Base-by-base conservation (phyloP, 2,797 vertebrate species). In the Macroramphosus scolopax region DNA sequence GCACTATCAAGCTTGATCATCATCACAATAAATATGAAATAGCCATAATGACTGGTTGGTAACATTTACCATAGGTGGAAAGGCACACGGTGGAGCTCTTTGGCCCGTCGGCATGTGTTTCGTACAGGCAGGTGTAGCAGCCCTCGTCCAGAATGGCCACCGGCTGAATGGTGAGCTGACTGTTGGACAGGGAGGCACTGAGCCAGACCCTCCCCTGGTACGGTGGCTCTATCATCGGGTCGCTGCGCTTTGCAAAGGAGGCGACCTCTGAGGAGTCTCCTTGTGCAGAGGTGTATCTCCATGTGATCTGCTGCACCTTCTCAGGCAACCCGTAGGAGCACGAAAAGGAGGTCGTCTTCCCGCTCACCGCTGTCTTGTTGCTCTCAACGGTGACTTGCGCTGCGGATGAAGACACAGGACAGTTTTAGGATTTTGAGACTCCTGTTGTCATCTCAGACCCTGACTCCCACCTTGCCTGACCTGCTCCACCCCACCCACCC, bases 91-190 rank as follows among this genome's bases (percentile, higher is more conserved):
- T 80, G 45, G 84, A 70, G 41, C 68, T 88, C 76, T 87, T 88
- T 1, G 31, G 68, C 12, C 79, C 86, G 0, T 83, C 83, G 0
- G 47, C 17, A 12, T 62, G 60, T 1, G 77, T 87, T 68, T 78
- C 61, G 46, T 83, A 92, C 60, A 86, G 42, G 62, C 90, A 92
- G 55, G 80, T 87, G 80, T 89, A 91, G 82, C 90, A 92, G 61
- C 87, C 90, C 63, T 92, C 90, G 1, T 92, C 90, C 64, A 76
- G 61, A 39, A 83, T 74, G 2, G 42, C 16, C 30, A 92, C 88
- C 0, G 88, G 85, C 52, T 85, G 80, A 46, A 92, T 84, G 47
- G 75, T 85, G 47, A 92, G 86, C 68, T 80, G 64, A 16, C 84
- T 89, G 24, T 86, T 38, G 5, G 87, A 88, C 45, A 92, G 53